Evolutionary conservation across 2,797 vertebrate species (phyloP).

Genomic region (Acanthurus lineatus): DNA sequence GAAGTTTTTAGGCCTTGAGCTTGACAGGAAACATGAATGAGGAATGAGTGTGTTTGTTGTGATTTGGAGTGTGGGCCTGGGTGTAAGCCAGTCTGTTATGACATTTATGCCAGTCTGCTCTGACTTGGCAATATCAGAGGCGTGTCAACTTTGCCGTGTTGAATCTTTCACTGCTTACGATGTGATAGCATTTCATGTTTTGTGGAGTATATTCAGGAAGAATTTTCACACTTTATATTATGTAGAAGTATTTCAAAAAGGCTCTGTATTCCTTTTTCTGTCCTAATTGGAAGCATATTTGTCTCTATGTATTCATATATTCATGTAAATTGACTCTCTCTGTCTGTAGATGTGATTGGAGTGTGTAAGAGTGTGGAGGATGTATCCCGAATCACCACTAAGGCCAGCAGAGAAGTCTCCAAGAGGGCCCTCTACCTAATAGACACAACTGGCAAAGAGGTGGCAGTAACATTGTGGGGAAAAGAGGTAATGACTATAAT

Average conservation of each 20-base stretch:
- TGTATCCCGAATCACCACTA: conserved; percentile 88
- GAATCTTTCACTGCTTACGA: conserved; percentile 41
- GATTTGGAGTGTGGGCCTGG: conserved; percentile 48
- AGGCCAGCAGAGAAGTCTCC: conserved; percentile 89
- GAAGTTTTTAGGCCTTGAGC: conserved; percentile 58
- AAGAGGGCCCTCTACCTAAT: conserved; percentile 91
- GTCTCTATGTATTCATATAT: conserved; percentile 2
- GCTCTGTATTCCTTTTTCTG: conserved; percentile 4
- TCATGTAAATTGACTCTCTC: conserved; percentile 30
- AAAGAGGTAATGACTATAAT: conserved; percentile 87
- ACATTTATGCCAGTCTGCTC: conserved; percentile 56
- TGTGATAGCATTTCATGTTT: conserved; percentile 42
- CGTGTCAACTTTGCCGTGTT: conserved; percentile 41
- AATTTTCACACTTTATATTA: conserved; percentile 32
- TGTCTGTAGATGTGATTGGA: conserved; percentile 91
- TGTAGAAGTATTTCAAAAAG: conserved; percentile 30
- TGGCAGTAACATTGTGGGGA: conserved; percentile 92
- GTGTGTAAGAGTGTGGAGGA: conserved; percentile 92
- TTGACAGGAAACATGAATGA: conserved; percentile 65
- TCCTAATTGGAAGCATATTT: conserved; percentile 11
- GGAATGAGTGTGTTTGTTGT: conserved; percentile 65
- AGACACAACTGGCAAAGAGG: conserved; percentile 90
- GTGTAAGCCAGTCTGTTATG: conserved; percentile 52
- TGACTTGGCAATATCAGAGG: conserved; percentile 48
- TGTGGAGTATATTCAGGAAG: conserved; percentile 20